Base-by-base conservation (phyloP, 2,113 vertebrate species). In the Eulacestoma nigropectus region DNA sequence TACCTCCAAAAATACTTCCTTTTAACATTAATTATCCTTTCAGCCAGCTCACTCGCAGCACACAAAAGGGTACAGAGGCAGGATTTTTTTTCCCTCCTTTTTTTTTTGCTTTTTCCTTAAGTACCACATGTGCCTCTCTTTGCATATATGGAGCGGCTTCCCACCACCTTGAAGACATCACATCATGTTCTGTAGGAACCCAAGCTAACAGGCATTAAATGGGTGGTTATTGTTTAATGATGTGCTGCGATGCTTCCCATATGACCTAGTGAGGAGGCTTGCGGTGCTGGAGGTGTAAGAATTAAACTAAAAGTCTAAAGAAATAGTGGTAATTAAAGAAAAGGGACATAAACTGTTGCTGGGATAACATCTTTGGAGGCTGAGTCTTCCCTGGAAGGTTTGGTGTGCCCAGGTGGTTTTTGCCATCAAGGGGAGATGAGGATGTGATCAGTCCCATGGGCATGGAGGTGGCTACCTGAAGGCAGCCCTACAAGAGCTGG, bases 161-260 rank as follows among this genome's bases (percentile, higher is more conserved):
- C 62, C 49, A 68, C 50, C 90, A 95, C 89, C 86, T 84, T 96
- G 95, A 92, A 95, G 89, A 80, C 53, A 95, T 94, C 90, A 86
- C 84, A 88, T 80, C 11, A 6, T 55, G 81, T 59, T 42, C 32
- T 57, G 42, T 47, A 89, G 86, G 77, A 95, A 57, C 90, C 49
- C 57, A 85, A 92, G 53, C 53, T 80, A 93, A 89, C 65, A 56
- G 90, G 84, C 84, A 82, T 95, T 67, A 84, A 93, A 73, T 50
- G 56, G 17, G 16, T 50, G 23, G 39, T 90, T 94, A 68, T 93
- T 60, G 52, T 91, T 96, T 74, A 30, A 84, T 89, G 65, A 83
- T 72, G 90, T 80, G 30, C 69, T 9, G 0, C 94, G 80, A 94
- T 83, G 55, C 15, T 95, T 93, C 82, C 94, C 62, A 49, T 44